Base-by-base conservation (phyloP, 2,888 invertebrate species). In the Sarcophaga subvicina region DNA sequence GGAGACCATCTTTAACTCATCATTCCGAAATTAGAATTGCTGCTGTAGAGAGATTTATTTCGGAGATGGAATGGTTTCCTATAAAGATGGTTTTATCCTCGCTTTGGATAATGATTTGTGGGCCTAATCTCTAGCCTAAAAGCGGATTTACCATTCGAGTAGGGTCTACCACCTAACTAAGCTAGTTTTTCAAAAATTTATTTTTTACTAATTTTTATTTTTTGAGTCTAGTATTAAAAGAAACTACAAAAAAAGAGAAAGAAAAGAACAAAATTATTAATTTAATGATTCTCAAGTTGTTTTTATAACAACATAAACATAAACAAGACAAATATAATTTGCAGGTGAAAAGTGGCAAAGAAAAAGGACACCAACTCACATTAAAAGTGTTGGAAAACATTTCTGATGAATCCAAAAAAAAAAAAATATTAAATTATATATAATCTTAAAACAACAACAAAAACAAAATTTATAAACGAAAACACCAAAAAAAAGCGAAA, bases 261-360 rank as follows among this genome's bases (percentile, higher is more conserved):
- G 12, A 22, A 22, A 20, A 14, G 5, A 20, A 20, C 22, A 14
- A 14, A 69, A 12, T 70, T 76, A 54, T 54, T 59, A 84, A 84
- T 84, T 75, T 71, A 76, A 80, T 71, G 84, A 75, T 79, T 76
- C 70, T 75, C 54, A 54, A 54, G 12, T 66, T 1, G 0, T 20
- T 22, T 84, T 80, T 78, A 67, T 83, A 72, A n/a, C 27, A n/a
- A 71, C 14, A 78, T 60, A 60, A 77, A 71, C 70, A 83, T 71
- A 22, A 78, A 67, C 37, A 80, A 59, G 54, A 62, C 69, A 77
- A 72, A 81, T 69, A 69, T 81, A 78, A 81, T 81, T 77, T 80
- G 81, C 85, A 85, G 85, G 85, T 85, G 85, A 85, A 85, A 85
- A 77, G 62, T 63, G 77, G n/a, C 8, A 80, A 66, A 84, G 22